Evolutionary conservation across 92 coral and sea anemone genomes (phyloP).

Genomic region (Epizoanthus scotinus): DNA sequence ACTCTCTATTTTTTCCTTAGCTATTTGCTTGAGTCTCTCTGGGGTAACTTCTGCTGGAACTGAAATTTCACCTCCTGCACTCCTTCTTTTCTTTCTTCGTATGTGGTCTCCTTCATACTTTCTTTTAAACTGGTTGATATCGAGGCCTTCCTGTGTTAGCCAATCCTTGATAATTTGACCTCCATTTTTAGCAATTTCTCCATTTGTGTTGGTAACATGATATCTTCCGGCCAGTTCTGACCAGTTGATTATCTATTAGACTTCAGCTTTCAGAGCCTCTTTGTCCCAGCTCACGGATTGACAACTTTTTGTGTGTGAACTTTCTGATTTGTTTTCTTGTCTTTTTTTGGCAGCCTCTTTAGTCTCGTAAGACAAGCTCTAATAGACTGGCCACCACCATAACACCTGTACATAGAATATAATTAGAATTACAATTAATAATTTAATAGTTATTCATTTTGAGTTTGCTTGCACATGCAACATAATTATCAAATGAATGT

Average conservation of each 20-base stretch:
- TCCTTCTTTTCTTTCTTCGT: no score
- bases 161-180: conserved; percentile 51
- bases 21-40: no score
- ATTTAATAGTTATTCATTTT: background rate
- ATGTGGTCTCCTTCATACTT: no score
- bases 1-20: no score
- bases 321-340: background rate
- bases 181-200: conserved; percentile 40
- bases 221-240: conserved; percentile 34
- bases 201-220: conserved; percentile 37
- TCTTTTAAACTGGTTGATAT: no score
- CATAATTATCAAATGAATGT: no score
- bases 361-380: conserved; percentile 18
- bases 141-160: conserved; percentile 29
- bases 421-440: background rate
- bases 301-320: background rate
- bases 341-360: conserved; percentile 10
- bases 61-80: no score
- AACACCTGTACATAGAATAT: background rate
- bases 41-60: no score
- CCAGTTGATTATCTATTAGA: conserved; percentile 37
- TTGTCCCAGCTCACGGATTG: conserved; percentile 17
- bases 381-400: conserved; percentile 27
- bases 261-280: conserved; percentile 10
- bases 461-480: background rate